Evolutionary conservation across 2,888 invertebrate species (phyloP).

Genomic region (Papilio protenor): DNA sequence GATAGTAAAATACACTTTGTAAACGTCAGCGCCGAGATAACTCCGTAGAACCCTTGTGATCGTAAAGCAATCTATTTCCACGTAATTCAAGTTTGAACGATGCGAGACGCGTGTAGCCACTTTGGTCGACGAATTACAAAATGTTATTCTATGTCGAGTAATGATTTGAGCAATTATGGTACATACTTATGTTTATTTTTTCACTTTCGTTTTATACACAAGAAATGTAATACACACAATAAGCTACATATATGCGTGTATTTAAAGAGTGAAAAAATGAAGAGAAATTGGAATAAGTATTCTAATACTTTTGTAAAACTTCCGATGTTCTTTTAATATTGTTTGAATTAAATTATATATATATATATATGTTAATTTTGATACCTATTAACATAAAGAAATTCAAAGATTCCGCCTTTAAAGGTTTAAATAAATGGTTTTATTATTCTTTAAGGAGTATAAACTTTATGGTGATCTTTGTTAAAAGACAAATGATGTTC

Average conservation of each 20-base stretch:
- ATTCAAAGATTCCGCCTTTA: background rate
- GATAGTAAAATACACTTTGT: conserved; percentile 24
- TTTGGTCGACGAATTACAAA: conserved; percentile 31
- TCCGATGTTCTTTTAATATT: background rate
- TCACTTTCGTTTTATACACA: background rate
- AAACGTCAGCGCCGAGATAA: conserved; percentile 20
- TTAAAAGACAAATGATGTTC: conserved; percentile 16
- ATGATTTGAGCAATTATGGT: conserved; percentile 13
- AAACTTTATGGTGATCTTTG: background rate
- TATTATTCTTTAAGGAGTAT: background rate
- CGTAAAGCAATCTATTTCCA: conserved; percentile 39
- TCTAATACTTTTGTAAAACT: too few relatives aligned
- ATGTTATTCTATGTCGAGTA: conserved; percentile 20
- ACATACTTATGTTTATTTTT: background rate
- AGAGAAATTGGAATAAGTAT: too few relatives aligned
- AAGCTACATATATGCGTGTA: too few relatives aligned
- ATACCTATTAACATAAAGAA: background rate
- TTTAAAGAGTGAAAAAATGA: too few relatives aligned
- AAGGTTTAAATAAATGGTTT: background rate
- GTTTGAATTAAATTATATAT: background rate
- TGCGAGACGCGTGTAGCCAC: conserved; percentile 27
- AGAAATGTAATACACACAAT: background rate
- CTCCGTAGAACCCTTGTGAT: conserved; percentile 35
- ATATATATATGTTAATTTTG: too few relatives aligned
- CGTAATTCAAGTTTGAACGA: conserved; percentile 38